These are phyloP conservation scores for Leucophenga varia DNA, from an alignment of 1,140 invertebrate genomes.

Conservation along the genomic window DNA sequence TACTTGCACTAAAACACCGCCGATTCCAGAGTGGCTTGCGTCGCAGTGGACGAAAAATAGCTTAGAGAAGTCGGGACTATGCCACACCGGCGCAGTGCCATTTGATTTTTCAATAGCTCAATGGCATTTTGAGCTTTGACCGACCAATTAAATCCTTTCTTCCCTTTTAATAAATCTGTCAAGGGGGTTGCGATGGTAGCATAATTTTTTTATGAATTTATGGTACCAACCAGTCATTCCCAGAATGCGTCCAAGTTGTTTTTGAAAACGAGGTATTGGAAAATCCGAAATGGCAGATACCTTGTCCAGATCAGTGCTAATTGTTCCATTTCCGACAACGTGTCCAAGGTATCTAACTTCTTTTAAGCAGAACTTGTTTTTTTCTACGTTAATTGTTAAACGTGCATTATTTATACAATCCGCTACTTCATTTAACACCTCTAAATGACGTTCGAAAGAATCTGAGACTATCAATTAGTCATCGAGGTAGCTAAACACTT, in stretches of 20 bases:
- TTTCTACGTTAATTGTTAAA: constrained; percentile 1
- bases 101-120: background rate
- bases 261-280: background rate
- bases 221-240: constrained; percentile 5
- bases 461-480: constrained; percentile 7
- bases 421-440: background rate
- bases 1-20: constrained; percentile 1
- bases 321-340: background rate
- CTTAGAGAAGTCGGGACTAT: constrained; percentile 3
- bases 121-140: background rate
- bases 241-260: background rate
- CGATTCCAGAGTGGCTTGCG: background rate
- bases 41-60: constrained; percentile 3
- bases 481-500: constrained; percentile 15
- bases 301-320: background rate
- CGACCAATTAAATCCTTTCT: too few species aligned
- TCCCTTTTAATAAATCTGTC: background rate
- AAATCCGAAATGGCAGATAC: background rate
- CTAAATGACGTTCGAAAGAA: constrained; percentile 5
- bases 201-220: background rate
- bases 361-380: constrained; percentile 1
- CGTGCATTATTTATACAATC: too few species aligned
- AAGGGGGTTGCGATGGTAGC: background rate
- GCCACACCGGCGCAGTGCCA: background rate
- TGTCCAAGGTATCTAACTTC: background rate